Evolutionary conservation across 2,888 invertebrate species (phyloP), one percentile per base, ranked within the genome.

Genomic region (Aromia moschata): DNA sequence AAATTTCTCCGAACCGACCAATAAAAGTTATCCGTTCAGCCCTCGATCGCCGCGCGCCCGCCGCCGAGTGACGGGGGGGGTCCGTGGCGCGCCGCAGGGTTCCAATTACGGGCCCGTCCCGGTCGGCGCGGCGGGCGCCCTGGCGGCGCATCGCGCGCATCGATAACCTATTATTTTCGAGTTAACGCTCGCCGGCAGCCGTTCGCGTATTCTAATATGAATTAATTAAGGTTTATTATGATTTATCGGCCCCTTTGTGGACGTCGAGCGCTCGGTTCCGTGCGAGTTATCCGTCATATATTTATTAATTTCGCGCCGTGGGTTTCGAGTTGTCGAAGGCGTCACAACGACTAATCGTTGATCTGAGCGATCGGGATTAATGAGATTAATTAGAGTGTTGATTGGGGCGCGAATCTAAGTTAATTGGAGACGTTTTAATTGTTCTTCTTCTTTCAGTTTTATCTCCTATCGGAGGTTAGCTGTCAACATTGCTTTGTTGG

Each of bases 51-150:
- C 58, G 58, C 49, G 60, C 67, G 64, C 62, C 58, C 56, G 64
- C 68, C 71, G 66, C 64, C 62, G 67, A 69, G 56, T 46, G 59
- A 64, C 56, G 53, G 65, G 67, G 73, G 74, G 77, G 75, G 77
- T 73, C 71, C 65, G 45, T 4, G 54, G 64, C 44, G 56, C 70
- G 20, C 76, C 65, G 62, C 76, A 71, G 79, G 80, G 76, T 79
- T 78, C 80, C 80, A 80, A 80, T 80, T 80, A 80, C 77, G 77
- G 71, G 73, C 72, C 80, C 77, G 79, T 80, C 80, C 78, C 75
- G 67, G 71, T 64, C 64, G 69, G 70, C 65, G 56, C 31, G 53
- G 20, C 18, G 58, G 70, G 70, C 61, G 72, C 71, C 71, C 68
- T 64, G 59, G 31, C 57, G 66, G 57, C 71, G 68, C 70, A 73